Conservation (phyloP, 2,888 invertebrate species). For the Epinotia nisella region DNA sequence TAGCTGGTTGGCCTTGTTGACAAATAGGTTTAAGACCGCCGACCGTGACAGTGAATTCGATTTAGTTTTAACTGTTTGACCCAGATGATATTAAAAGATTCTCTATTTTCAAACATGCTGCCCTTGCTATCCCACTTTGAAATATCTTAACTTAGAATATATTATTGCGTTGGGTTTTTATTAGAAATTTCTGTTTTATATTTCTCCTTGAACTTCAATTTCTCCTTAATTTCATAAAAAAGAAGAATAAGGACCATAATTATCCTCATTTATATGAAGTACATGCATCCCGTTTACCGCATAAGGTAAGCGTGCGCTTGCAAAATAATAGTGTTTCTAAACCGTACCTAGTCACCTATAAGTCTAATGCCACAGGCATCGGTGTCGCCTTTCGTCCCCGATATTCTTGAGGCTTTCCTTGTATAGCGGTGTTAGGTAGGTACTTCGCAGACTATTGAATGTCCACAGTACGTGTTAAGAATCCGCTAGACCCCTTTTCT, state of each 20-base stretch:
- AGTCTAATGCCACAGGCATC: slow-evolving; percentile 71
- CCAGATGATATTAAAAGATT: slow-evolving; percentile 17
- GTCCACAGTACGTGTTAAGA: slow-evolving; percentile 45
- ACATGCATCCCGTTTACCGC: slow-evolving; percentile 17
- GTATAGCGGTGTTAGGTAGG: slow-evolving; percentile 62
- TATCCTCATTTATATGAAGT: background rate
- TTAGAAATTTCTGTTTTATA: background rate
- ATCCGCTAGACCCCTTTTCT: slow-evolving; percentile 36
- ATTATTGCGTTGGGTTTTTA: background rate
- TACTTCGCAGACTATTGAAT: slow-evolving; percentile 79
- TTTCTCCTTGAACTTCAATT: background rate
- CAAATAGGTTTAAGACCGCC: slow-evolving; percentile 21
- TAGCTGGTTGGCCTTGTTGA: slow-evolving; percentile 20
- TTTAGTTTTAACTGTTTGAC: slow-evolving; percentile 3
- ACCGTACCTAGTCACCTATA: slow-evolving; percentile 61
- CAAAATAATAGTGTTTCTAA: slow-evolving; percentile 44
- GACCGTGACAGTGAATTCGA: slow-evolving; percentile 13
- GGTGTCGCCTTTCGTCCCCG: slow-evolving; percentile 80
- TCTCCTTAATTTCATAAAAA: background rate
- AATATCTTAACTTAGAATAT: background rate
- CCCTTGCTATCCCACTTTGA: slow-evolving; percentile 6
- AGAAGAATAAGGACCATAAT: background rate
- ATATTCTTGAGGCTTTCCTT: slow-evolving; percentile 72
- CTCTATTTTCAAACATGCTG: slow-evolving; percentile 1
- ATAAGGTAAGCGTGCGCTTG: slow-evolving; percentile 31